A percentile compares a stretch with the other conserved stretches of the same genome.
These are phyloP conservation scores for Chromobotia macracanthus DNA, from an alignment of 2,797 vertebrate species.

Conservation along the genomic window DNA sequence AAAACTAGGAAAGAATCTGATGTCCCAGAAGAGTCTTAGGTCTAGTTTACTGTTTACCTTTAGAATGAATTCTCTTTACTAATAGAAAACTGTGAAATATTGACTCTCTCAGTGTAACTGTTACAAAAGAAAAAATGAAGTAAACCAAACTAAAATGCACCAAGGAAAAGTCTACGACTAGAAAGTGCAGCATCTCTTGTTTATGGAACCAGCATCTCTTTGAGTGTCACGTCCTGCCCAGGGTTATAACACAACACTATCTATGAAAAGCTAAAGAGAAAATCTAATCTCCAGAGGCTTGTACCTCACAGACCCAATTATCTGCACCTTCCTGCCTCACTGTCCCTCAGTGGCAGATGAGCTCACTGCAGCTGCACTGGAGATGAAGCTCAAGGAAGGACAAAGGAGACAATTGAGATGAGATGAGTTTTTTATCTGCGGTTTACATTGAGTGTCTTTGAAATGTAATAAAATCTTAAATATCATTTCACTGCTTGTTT, in stretches of 20 bases:
- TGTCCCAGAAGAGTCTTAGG: too few species aligned
- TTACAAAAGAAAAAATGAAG: background rate
- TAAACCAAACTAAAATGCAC: too few species aligned
- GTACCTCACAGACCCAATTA: conserved; percentile 57
- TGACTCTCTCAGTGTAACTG: background rate
- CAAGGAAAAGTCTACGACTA: background rate
- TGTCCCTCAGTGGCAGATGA: conserved; percentile 50
- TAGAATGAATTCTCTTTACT: too few species aligned
- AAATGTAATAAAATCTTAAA: conserved; percentile 11
- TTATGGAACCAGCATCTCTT: conserved; percentile 34
- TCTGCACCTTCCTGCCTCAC: conserved; percentile 48
- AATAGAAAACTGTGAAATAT: background rate
- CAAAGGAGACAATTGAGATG: conserved; percentile 43
- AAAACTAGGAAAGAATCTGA: too few species aligned
- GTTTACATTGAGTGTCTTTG: conserved; percentile 7
- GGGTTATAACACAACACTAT: conserved; percentile 55
- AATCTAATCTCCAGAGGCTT: conserved; percentile 50
- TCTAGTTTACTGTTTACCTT: too few species aligned
- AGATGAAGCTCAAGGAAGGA: conserved; percentile 38
- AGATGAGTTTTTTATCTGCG: background rate
- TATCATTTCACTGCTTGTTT: background rate
- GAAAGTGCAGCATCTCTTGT: conserved; percentile 29
- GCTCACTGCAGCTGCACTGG: conserved; percentile 32
- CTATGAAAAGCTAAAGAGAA: conserved; percentile 48
- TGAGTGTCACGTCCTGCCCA: conserved; percentile 43